Base-by-base conservation (phyloP, 2,888 invertebrate genomes). In the Sceliomorpha sp. region DNA sequence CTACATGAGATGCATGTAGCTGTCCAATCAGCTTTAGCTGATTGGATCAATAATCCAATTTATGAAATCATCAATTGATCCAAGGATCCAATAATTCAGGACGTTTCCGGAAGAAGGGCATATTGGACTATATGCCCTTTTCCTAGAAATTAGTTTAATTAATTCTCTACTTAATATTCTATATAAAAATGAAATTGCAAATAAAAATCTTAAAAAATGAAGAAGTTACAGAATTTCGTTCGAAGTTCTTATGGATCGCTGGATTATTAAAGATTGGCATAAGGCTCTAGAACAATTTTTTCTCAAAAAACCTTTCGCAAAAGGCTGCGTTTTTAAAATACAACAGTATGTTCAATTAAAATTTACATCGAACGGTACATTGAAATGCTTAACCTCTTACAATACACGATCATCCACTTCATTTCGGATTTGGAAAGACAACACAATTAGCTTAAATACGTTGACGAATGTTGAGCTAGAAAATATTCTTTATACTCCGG, bases 351-450 rank as follows among this genome's bases (percentile, higher is more conserved):
- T 37, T 37, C 37, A 37, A 37, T 5, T 37, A 3, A 37, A 8
- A 14, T 15, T 15, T 37, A 37, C 15, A 15, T 37, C 37, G 17
- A 15, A 37, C 8, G 17, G 37, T 37, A 9, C 37, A 15, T 15
- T 37, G 17, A n/a, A 37, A 37, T 37, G 37, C 37, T 37, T 37
- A 1, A 37, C 8, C 8, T 14, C 15, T 15, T 37, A 37, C 10
- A 15, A 37, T 5, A 15, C 6, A 15, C 8, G 17, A 15, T 4
- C 37, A 15, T 37, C 15, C 5, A 3, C n/a, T 37, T 15, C 37
- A 37, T 37, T 37, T 37, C 37, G 37, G 15, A 37, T 37, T 37
- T 37, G 17, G 15, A 15, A 37, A 37, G 15, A 15, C 17, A 37
- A 37, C 37, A 15, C 0, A 4, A 37, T 37, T 15, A 37, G 15